Base-by-base conservation (phyloP, 1,140 invertebrate genomes). In the Drosophila littoralis region DNA sequence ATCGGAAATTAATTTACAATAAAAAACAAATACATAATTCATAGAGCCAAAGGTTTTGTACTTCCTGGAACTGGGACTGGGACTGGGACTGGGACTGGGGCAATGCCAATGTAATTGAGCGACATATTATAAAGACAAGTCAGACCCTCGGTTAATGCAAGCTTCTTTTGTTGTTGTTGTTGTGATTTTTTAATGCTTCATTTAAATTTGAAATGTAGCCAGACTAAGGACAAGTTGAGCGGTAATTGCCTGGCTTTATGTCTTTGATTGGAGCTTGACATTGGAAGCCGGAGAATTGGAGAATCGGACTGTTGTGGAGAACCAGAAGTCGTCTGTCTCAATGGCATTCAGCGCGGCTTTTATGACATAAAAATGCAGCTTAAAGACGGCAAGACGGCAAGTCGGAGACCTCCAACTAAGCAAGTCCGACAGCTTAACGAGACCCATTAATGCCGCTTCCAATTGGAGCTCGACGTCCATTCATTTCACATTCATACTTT, bases 261-360 rank as follows among this genome's bases (percentile, higher is more conserved):
- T 40, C 52, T 71, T 66, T 72, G 69, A 72, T 72, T 72, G 32
- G 54, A 58, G 35, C 22, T 70, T 75, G 72, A 70, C 72, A 75
- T 75, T 75, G 72, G 52, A 7, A 57, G 33, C 1, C 48, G 50
- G 17, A 40, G 36, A 43, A 15, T 48, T 22, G 42, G 38, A 8
- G 15, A 57, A 35, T 55, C 40, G 52, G 54, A 64, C 32, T 48
- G 68, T 66, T 60, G 52, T 60, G 52, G 59, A 48, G 36, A 61
- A 79, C 75, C 79, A 82, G 79, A 82, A 82, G 61, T 67, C 63
- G 65, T 59, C 45, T 55, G 64, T 5, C 64, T 55, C 79, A 81
- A 82, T 78, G 75, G 72, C 75, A 84, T 74, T 84, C 70, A 60
- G 48, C 42, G 52, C 52, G 43, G 65, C 22, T n/a, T 61, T 82